Evolutionary conservation across 1,140 invertebrate genomes (phyloP), one percentile per base, ranked within the genome.

Genomic region (Drusus annulatus): DNA sequence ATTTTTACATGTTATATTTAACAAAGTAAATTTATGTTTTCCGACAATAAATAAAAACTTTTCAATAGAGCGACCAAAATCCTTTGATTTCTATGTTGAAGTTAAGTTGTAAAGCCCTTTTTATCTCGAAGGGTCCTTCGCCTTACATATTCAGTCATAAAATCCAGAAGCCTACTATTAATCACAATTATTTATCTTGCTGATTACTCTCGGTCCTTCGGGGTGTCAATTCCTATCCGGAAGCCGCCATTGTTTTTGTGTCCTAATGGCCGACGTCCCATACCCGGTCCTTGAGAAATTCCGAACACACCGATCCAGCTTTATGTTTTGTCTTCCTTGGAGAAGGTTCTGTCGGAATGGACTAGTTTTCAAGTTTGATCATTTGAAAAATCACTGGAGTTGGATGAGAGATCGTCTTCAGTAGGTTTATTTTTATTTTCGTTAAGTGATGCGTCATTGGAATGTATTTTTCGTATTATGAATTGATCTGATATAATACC

Each of bases 191-290:
- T 69, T 69, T 69, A 69, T 45, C 65, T 69, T 50, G 21, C 31
- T 69, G 65, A 69, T 69, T 69, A 69, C 65, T 36, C 65, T 21
- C n/a, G 7, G 45, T n/a, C 65, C 65, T 23, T 69, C 8, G n/a
- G 65, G 36, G 65, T 51, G 65, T 69, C 65, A 69, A 69, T 69
- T 69, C 36, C 65, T 45, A 51, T 17, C 65, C 36, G 65, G 65
- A 69, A 69, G 36, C 65, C 31, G 65, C 65, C 65, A 69, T 69
- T 69, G 65, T 69, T 69, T 69, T 69, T 69, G 62, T 65, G 23
- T 28, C 65, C 36, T 50, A 69, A 69, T 69, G 65, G 65, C 36
- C 36, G 65, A 19, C 28, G 36, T 63, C 65, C 36, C 17, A 69
- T 69, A 69, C 51, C 65, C 65, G 65, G 19, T 69, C 28, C 65